Conservation (phyloP, 2,113 vertebrate genomes). For the Eolophus roseicapilla region DNA sequence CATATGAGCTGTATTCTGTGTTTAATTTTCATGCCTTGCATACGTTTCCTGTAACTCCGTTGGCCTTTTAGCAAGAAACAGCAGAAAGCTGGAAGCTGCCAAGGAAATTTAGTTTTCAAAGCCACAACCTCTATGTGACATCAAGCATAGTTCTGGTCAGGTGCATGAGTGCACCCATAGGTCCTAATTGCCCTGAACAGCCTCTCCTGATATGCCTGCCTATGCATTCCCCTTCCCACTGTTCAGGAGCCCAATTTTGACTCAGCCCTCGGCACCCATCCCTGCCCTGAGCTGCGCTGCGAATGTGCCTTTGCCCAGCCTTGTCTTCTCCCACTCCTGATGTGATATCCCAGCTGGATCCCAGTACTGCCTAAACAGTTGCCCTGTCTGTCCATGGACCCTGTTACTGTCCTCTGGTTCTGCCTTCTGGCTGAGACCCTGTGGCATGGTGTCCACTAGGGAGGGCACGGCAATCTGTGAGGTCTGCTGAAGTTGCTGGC, state of each 20-base stretch:
- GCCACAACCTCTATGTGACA: background rate
- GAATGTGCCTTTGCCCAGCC: background rate
- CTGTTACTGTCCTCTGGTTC: background rate
- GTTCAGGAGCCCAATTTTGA: background rate
- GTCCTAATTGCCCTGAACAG: background rate
- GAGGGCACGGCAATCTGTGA: background rate
- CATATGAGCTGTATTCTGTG: background rate
- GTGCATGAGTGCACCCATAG: background rate
- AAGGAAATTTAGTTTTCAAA: background rate
- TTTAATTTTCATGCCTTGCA: background rate
- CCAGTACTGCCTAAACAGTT: background rate
- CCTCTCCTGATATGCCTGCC: background rate
- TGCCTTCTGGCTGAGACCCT: background rate
- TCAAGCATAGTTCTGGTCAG: background rate
- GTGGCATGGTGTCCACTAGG: fast-evolving
- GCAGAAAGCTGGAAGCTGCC: background rate
- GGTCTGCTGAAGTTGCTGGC: background rate
- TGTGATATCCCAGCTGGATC: background rate
- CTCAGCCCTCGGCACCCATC: background rate
- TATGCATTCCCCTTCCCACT: background rate
- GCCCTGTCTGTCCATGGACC: background rate
- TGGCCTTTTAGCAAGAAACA: background rate
- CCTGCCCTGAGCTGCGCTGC: fast-evolving
- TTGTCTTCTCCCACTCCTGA: background rate
- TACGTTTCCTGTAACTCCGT: background rate